A percentile compares a stretch with the other conserved stretches of the same genome.
phyloP scores from a whole-genome alignment of 2,888 invertebrate species.

The Tenthredo amoena region DNA sequence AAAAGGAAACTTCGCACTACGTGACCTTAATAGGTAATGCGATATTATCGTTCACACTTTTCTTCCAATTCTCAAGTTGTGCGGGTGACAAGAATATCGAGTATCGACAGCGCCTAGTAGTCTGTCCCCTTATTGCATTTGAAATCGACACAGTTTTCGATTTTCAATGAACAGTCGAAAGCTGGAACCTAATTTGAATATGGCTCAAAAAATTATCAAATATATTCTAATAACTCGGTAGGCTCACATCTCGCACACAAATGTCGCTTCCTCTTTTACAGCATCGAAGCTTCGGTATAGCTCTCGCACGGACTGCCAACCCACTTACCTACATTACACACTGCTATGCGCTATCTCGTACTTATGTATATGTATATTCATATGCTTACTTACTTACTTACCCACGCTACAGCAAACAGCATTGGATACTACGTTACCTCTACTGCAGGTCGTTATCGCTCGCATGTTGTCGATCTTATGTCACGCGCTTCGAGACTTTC shows the following conservation, averaged over 20 bases:
- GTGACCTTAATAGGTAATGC: conserved; percentile 44
- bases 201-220: conserved; percentile 20
- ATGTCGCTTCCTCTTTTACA: conserved; percentile 37
- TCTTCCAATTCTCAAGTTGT: conserved; percentile 28
- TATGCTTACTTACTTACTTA: neutral
- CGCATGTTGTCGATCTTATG: conserved; percentile 46
- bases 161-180: conserved; percentile 15
- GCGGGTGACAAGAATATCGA: conserved; percentile 21
- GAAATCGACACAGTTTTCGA: conserved; percentile 41
- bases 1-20: conserved; percentile 45
- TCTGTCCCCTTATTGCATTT: neutral
- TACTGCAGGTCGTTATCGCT: conserved; percentile 43
- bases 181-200: neutral
- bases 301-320: conserved; percentile 74
- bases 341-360: neutral
- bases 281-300: conserved; percentile 56
- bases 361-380: conserved; percentile 16
- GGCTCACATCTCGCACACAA: conserved; percentile 6
- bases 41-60: conserved; percentile 43
- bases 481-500: conserved; percentile 47
- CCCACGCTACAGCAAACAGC: conserved; percentile 23
- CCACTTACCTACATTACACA: conserved; percentile 77
- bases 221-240: conserved; percentile 34
- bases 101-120: neutral
- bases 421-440: neutral